Base-by-base conservation (phyloP, 2,113 vertebrate species). In the Otolemur garnettii region DNA sequence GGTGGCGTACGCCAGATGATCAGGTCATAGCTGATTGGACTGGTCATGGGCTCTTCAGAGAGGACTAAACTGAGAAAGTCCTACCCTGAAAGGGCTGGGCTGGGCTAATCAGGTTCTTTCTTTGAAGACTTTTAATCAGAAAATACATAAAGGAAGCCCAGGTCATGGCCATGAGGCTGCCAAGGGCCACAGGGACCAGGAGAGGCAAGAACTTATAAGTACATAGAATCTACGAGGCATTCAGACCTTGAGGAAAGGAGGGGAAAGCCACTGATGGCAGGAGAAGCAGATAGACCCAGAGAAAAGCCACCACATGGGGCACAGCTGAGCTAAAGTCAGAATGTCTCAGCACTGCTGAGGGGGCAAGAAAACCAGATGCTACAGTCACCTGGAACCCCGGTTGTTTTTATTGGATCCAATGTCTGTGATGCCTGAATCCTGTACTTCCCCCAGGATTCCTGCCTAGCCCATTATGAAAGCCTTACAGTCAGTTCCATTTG, bases 121-220 rank as follows among this genome's bases (percentile, higher is more conserved):
- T 75, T 57, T 77, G 74, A 21, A 91, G 79, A 85, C 85, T 89
- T 5, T 50, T 42, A 93, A 71, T n/a, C 55, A 64, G 50, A 88
- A 93, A 83, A 84, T 45, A 91, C 4, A 69, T 12, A 18, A 50
- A 93, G n/a, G 21, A 88, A 72, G 18, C 3, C 18, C 4, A 81
- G 33, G 33, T 18, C 21, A 62, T 62, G 35, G 30, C 28, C 77
- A 14, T 4, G n/a, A 86, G 77, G 33, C 80, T 88, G 19, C 24
- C 78, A n/a, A 72, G 59, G 8, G 4, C 21, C 13, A 19, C 3
- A 62, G 30, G 45, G 55, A 15, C 53, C 53, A 33, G 5, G 33
- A 59, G 35, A 12, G 10, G 89, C 42, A 7, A 68, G 22, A 55
- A 45, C 71, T 55, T 45, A 88, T 2, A 0, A n/a, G 30, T 64